Percentiles rank a stretch among this genome's conserved stretches.
These are phyloP conservation scores for Pocillopora verrucosa DNA, from an alignment of 64 coral and sea anemone genomes.

Conservation along the genomic window DNA sequence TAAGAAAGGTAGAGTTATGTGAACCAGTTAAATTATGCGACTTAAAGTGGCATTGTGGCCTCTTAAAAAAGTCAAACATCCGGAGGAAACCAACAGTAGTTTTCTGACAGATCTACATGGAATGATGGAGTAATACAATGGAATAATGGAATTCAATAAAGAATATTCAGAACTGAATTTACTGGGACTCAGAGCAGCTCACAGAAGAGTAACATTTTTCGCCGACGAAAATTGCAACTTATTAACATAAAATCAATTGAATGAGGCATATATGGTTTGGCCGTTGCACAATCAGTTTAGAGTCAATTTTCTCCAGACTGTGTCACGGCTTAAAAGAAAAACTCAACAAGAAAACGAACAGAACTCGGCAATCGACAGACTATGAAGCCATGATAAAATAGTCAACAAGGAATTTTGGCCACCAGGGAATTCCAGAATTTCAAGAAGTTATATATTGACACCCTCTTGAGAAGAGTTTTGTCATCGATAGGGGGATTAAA, in stretches of 20 bases:
- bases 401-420: constrained; percentile 30
- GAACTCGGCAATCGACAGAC: neutral
- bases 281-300: too few relatives aligned
- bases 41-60: neutral
- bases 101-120: neutral
- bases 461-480: constrained; percentile 1
- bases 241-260: too few relatives aligned
- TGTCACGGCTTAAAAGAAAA: too few relatives aligned
- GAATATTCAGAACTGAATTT: too few relatives aligned
- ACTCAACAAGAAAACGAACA: too few relatives aligned
- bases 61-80: neutral
- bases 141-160: too few relatives aligned
- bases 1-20: neutral
- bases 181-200: too few relatives aligned
- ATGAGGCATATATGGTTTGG: too few relatives aligned
- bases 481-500: constrained; percentile 3
- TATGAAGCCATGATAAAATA: constrained; percentile 11
- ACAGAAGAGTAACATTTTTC: too few relatives aligned
- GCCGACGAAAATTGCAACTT: too few relatives aligned
- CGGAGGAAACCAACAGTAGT: neutral
- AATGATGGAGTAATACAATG: neutral
- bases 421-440: neutral
- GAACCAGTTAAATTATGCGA: neutral
- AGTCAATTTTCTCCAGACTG: too few relatives aligned
- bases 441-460: constrained; percentile 13